Evolutionary conservation across 2,113 vertebrate genomes (phyloP).

Genomic region (Dicrurus megarhynchus): DNA sequence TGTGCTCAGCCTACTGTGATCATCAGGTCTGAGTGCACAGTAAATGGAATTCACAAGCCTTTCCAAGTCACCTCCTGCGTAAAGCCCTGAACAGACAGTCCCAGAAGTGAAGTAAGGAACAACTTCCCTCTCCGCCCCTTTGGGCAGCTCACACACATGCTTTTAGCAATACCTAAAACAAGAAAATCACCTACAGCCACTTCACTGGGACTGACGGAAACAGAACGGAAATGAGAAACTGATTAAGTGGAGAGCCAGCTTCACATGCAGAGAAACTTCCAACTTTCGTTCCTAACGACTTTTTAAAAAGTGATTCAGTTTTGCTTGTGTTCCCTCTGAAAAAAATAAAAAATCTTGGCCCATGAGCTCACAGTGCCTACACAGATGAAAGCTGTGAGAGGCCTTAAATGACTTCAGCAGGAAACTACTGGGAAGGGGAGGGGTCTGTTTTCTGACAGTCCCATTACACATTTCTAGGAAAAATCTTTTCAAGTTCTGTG

Average conservation of each 20-base stretch:
- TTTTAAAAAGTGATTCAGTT: neutral
- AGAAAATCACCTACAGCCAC: conserved; percentile 46
- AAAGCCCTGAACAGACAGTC: conserved; percentile 46
- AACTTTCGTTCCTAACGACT: neutral
- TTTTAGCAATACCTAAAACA: conserved; percentile 41
- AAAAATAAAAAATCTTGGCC: conserved; percentile 32
- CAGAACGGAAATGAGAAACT: conserved; percentile 18
- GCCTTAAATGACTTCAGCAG: conserved; percentile 62
- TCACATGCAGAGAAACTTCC: neutral
- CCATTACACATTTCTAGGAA: conserved; percentile 57
- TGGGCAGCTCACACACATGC: neutral
- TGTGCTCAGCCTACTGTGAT: conserved; percentile 6
- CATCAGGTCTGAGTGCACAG: conserved; percentile 45
- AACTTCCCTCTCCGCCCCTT: conserved; percentile 31
- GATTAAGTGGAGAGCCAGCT: neutral
- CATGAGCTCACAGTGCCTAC: neutral
- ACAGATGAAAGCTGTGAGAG: conserved; percentile 58
- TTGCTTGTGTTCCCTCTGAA: conserved; percentile 4
- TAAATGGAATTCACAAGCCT: conserved; percentile 56
- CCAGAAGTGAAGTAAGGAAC: conserved; percentile 50
- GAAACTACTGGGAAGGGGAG: conserved; percentile 59
- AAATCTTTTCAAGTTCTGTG: conserved; percentile 45
- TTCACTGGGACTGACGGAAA: neutral
- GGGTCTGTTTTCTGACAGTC: conserved; percentile 61
- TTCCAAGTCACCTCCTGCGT: conserved; percentile 61